Base-by-base conservation (phyloP, 1,140 invertebrate species). In the Cryptotermes secundus region DNA sequence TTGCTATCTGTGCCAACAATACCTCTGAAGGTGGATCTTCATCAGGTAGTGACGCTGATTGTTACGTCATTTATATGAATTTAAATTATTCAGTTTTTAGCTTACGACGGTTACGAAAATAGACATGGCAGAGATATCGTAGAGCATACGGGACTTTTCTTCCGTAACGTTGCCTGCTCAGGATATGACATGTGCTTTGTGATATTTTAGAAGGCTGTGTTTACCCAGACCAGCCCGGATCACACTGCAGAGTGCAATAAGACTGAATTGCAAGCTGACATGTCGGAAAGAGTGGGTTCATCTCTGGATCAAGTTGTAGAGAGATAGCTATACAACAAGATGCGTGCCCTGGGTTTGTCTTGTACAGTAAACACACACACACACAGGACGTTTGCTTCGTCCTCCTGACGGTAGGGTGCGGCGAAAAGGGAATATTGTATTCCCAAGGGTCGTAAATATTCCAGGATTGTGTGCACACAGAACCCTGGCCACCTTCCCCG, bases 371-470 rank as follows among this genome's bases (percentile, higher is more conserved):
- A 72, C 45, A 72, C n/a, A 14, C n/a, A 26, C 26, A 72, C 26
- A 10, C 6, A 1, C 59, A 14, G n/a, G 59, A 72, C 59, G 31
- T 72, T 72, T n/a, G 59, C 26, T 26, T 72, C 59, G 26, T 7
- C 59, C 26, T 14, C 3, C 19, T 22, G 59, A 72, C 59, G 2
- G n/a, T 31, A 72, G 59, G 53, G n/a, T 72, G 59, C 59, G 26
- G 59, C 26, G 59, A 72, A 72, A 72, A 72, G 59, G n/a, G 59
- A 31, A 31, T 72, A 31, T 72, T 72, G 59, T 72, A 72, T 72
- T 31, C 59, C 59, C 59, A n/a, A 72, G 59, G 59, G 59, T 72
- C 59, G 59, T 72, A 72, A 72, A n/a, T 72, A 72, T 72, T 72
- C 59, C 59, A 72, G 26, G 59, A 31, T 72, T 72, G 26, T 72